Evolutionary conservation across 2,888 invertebrate genomes (phyloP), one percentile per base, ranked within the genome.

Genomic region (Diarsia mendica): DNA sequence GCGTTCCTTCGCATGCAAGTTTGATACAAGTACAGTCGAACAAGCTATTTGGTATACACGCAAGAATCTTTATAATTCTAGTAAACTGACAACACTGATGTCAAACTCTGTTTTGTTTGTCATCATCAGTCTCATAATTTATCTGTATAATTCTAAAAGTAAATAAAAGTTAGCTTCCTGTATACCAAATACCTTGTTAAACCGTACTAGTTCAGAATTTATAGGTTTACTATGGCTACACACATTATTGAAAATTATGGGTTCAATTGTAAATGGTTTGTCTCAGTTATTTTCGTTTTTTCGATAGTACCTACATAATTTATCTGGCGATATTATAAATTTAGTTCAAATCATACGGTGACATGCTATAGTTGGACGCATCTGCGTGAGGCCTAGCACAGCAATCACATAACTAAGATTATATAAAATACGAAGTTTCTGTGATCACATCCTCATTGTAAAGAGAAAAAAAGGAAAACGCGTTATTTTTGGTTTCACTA

Each of bases 381-480:
- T 68, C 55, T 58, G 49, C 39, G 49, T 78, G 28, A 49, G 61
- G 51, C 46, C 46, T 39, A 48, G 79, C 72, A 28, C 23, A 79
- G 72, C 60, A 48, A 53, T 46, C 4, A 18, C 39, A 13, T 46
- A 49, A 75, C n/a, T 20, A 39, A 70, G 28, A n/a, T 46, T 13
- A n/a, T 9, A 23, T 51, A 2, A 23, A 11, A n/a, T 44, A 5
- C 5, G 8, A 28, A 18, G 20, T 28, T 33, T 55, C 10, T 49
- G 53, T 72, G 49, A 64, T 13, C n/a, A 33, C 13, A 58, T 65
- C 8, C 33, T 23, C 23, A 46, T 48, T 60, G n/a, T 3, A 33
- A 78, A 18, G 13, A 60, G 20, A 33, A 53, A 15, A 23, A 9
- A 39, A 63, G 13, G 5, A 20, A 44, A 28, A 28, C 28, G 28